Conservation (phyloP, 2,113 vertebrate genomes). For the Leucosticte australis region DNA sequence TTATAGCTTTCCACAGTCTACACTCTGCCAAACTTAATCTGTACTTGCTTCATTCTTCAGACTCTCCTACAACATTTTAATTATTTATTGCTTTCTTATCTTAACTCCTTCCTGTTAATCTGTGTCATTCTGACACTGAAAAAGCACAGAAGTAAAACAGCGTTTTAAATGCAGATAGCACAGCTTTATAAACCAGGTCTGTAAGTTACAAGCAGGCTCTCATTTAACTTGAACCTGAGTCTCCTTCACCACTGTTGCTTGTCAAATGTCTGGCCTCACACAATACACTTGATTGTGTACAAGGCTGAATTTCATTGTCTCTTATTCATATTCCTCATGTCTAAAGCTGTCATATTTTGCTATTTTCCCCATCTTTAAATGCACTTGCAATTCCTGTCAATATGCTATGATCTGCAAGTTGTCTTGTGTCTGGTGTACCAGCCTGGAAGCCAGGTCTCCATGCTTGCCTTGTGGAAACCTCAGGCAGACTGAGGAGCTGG, state of each 20-base stretch:
- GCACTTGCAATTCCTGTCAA: not conserved
- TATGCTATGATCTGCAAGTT: not conserved
- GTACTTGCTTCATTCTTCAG: not conserved
- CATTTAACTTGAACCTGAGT: not conserved
- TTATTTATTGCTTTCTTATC: constrained; percentile 45
- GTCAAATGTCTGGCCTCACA: not conserved
- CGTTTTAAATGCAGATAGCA: not conserved
- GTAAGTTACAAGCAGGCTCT: not conserved
- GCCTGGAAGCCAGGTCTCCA: not conserved
- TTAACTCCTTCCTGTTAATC: not conserved
- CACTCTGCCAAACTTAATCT: not conserved
- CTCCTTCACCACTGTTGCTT: not conserved
- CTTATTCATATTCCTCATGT: not conserved
- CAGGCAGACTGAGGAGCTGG: not conserved
- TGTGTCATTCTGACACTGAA: not conserved
- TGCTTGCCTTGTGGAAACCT: not conserved
- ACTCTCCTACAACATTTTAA: not conserved
- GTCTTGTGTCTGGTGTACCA: not conserved
- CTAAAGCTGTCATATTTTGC: not conserved
- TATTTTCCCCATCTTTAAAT: not conserved
- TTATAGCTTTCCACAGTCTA: not conserved
- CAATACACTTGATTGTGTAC: not conserved
- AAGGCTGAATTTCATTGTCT: not conserved
- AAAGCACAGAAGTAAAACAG: not conserved
- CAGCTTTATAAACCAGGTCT: not conserved